Base-by-base conservation (phyloP, 2,797 vertebrate species). In the Lagorchestes hirsutus region DNA sequence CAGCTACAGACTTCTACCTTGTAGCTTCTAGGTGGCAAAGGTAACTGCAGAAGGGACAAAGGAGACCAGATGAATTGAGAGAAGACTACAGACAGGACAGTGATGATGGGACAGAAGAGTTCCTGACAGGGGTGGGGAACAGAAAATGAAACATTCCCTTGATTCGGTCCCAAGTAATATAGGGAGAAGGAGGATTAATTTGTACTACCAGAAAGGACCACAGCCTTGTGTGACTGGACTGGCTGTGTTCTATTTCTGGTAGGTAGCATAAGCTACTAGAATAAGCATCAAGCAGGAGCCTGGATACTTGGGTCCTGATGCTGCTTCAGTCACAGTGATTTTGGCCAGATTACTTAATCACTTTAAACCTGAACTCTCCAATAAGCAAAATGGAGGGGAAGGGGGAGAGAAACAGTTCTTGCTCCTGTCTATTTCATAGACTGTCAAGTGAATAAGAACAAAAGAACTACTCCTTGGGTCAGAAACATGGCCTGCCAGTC, bases 281-380 rank as follows among this genome's bases (percentile, higher is more conserved):
- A 5, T 62, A 56, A 95, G 40, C 31, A 56, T 91, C 40, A 34
- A 82, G 56, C 67, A 54, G 74, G 67, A 90, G 87, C 55, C n/a
- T 50, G 16, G 56, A 62, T 54, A n/a, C 54, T 27, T 0, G 55
- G 90, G 22, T 28, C 28, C 22, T 56, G 74, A 87, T 9, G 74
- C 29, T 29, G 29, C 57, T 91, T 54, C 34, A 92, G 50, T 52
- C 57, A 59, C n/a, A 16, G n/a, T 87, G 29, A 55, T 40, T 93
- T 31, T 46, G 67, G n/a, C 67, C 74, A 87, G 74, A 87, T 87
- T 29, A 34, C 31, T 67, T 91, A 31, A 2, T 34, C 58, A 28
- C 90, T 10, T 54, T 27, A 34, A 57, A 55, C 57, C 91, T 93
- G 91, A 24, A 91, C 82, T 96, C 91, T 67, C 91, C 54, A 91